Base-by-base conservation (phyloP, 2,888 invertebrate species). In the Agrypnus murinus region DNA sequence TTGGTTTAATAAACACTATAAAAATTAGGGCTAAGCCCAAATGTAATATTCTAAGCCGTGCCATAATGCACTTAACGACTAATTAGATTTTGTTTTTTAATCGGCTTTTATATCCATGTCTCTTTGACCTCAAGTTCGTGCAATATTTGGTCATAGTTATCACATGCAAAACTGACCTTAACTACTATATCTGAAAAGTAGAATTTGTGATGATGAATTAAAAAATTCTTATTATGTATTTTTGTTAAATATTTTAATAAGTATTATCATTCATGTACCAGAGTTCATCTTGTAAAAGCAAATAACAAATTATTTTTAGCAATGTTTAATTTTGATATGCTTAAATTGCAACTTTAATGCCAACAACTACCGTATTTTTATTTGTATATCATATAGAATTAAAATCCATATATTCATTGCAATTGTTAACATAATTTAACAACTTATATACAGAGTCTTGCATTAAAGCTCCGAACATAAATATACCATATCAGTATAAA, bases 1-100 rank as follows among this genome's bases (percentile, higher is more conserved):
- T 77, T 64, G 69, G 53, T 48, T 58, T 43, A 43, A 78, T 68
- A 71, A 81, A 77, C 75, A 81, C 75, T 74, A 82, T 75, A 65
- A 82, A 69, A 59, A 78, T 78, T 68, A 82, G 80, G 79, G 81
- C 80, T 69, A 80, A 72, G 78, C 79, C 81, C 79, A 74, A 74
- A 69, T 73, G 74, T 43, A 75, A 62, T 65, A 77, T 78, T 77
- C 78, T 78, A 71, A 75, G 79, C 77, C 78, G 76, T 77, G 78
- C 80, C 81, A 82, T 81, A 75, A 76, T 77, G 74, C 77, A 74
- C 76, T 65, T 55, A 31, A 50, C 65, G 73, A 66, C 73, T 74
- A 75, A 73, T 70, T 72, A 32, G 64, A 46, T 19, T 9, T 19
- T 45, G 10, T 17, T 46, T 19, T 46, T 46, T 72, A 69, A 69